phyloP scores from a whole-genome alignment of 2,113 vertebrate species.

The Passer montanus region DNA sequence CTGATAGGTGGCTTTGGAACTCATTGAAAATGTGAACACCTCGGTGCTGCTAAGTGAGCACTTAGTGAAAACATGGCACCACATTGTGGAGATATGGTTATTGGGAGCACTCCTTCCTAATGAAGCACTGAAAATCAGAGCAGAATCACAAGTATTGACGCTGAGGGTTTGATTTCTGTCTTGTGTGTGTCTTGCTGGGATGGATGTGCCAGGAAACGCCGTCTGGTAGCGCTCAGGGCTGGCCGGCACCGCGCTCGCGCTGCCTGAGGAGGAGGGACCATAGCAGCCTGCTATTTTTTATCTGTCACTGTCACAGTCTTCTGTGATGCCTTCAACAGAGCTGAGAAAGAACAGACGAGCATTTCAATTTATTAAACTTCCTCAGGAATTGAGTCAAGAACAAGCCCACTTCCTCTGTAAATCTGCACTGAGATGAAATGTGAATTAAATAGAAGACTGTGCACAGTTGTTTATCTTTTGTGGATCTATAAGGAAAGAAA shows the following conservation, averaged over 20 bases:
- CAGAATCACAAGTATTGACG: neutral
- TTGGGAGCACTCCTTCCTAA: neutral
- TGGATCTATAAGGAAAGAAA: neutral
- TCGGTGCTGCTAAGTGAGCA: rapidly evolving
- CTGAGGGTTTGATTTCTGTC: neutral
- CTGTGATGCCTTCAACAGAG: constrained; percentile 28
- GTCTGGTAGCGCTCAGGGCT: neutral
- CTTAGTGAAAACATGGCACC: neutral
- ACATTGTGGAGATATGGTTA: rapidly evolving
- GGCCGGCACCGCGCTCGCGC: neutral
- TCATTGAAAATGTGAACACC: rapidly evolving
- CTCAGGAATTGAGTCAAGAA: constrained; percentile 28
- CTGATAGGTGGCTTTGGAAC: neutral
- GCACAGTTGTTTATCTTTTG: neutral
- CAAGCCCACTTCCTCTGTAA: constrained; percentile 21
- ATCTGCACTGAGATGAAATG: neutral
- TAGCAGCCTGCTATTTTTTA: neutral
- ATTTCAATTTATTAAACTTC: constrained; percentile 65
- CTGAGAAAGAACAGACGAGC: constrained; percentile 70
- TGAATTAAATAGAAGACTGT: neutral
- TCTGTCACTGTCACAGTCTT: constrained; percentile 35
- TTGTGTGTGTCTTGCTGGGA: neutral
- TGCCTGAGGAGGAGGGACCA: neutral
- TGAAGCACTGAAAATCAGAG: neutral
- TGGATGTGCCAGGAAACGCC: constrained; percentile 20